phyloP scores from a whole-genome alignment of 2,797 vertebrate species.

The Leptatherina wallacei region DNA sequence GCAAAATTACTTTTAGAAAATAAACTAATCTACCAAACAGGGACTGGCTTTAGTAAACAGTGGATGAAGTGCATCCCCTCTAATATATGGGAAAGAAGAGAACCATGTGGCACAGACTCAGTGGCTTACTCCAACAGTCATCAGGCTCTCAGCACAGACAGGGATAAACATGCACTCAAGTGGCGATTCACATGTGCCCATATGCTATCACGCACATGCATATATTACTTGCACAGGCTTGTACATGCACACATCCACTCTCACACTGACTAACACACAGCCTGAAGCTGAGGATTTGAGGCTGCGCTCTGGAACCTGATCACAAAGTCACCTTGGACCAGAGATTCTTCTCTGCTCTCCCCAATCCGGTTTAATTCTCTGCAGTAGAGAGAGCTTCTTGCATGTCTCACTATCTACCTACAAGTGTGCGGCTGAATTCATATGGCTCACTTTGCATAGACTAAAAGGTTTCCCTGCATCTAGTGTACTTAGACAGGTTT shows the following conservation, averaged over 20 bases:
- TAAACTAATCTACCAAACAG: slow-evolving; percentile 28
- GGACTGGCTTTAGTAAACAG: slow-evolving; percentile 16
- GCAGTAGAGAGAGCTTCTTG: slow-evolving; percentile 71
- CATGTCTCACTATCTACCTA: slow-evolving; percentile 72
- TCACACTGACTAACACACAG: slow-evolving; percentile 59
- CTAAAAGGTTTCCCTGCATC: slow-evolving; percentile 61
- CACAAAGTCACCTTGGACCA: slow-evolving; percentile 88
- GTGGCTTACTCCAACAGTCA: slow-evolving; percentile 44
- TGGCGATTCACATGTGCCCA: slow-evolving; percentile 31
- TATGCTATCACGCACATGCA: slow-evolving; percentile 53
- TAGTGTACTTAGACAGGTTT: slow-evolving; percentile 31
- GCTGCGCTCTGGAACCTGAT: slow-evolving; percentile 83
- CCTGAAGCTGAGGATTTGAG: slow-evolving; percentile 82
- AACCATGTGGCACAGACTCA: slow-evolving; percentile 22
- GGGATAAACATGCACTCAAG: slow-evolving; percentile 60
- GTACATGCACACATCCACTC: slow-evolving; percentile 39
- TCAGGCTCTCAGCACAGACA: slow-evolving; percentile 52
- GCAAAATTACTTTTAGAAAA: slow-evolving; percentile 20
- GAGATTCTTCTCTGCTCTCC: slow-evolving; percentile 76
- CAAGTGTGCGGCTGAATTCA: slow-evolving; percentile 60
- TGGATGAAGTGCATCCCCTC: slow-evolving; percentile 26
- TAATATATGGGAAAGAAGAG: slow-evolving; percentile 35
- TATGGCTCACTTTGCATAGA: slow-evolving; percentile 57
- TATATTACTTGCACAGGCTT: slow-evolving; percentile 41
- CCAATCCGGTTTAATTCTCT: slow-evolving; percentile 80